phyloP scores from a whole-genome alignment of 1,140 invertebrate species.

The Chrysomallon squamiferum region DNA sequence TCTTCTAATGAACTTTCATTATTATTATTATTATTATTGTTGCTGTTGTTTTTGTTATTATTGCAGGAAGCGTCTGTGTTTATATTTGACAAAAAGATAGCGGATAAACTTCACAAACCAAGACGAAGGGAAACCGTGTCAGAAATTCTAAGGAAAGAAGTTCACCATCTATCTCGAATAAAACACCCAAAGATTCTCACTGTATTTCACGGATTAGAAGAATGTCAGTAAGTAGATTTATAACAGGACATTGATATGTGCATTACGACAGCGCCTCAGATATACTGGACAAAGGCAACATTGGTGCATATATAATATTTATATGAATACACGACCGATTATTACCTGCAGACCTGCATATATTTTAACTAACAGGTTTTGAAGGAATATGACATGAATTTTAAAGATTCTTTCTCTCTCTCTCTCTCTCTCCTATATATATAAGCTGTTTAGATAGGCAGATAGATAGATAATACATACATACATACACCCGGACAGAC shows the following conservation, averaged over 20 bases:
- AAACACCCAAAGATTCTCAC: conserved; percentile 85
- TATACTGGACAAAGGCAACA: too few species aligned
- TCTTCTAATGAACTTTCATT: too few species aligned
- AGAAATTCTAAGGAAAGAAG: conserved; percentile 83
- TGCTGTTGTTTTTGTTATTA: conserved; percentile 26
- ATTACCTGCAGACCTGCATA: not conserved
- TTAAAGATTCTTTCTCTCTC: too few species aligned
- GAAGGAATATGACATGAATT: too few species aligned
- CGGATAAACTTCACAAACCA: conserved; percentile 93
- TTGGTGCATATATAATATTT: too few species aligned
- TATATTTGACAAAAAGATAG: conserved; percentile 91
- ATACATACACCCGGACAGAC: not conserved
- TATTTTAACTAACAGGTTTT: not conserved
- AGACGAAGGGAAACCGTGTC: conserved; percentile 90
- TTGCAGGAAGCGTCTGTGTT: conserved; percentile 93
- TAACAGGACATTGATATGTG: too few species aligned
- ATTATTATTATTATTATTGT: too few species aligned
- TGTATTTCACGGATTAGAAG: conserved; percentile 66
- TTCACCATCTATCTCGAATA: conserved; percentile 82
- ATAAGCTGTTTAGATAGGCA: too few species aligned
- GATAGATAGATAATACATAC: too few species aligned
- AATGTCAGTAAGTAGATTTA: conserved; percentile 65
- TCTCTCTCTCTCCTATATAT: too few species aligned
- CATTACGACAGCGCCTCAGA: too few species aligned
- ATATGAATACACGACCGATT: too few species aligned